These are phyloP conservation scores for Eupithecia pulchellata DNA, from an alignment of 2,888 invertebrate species.

Conservation along the genomic window DNA sequence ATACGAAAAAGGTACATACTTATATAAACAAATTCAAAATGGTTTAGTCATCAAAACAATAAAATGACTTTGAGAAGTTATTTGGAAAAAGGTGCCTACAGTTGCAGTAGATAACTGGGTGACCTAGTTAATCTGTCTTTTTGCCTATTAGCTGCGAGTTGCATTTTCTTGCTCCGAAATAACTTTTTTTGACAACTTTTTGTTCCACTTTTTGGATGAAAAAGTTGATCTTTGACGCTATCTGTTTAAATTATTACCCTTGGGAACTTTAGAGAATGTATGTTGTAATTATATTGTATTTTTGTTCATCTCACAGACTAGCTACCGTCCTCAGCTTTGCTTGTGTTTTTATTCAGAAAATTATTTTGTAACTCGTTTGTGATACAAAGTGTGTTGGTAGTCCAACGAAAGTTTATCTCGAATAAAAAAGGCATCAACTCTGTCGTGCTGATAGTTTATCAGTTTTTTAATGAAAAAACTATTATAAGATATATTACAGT, in stretches of 20 bases:
- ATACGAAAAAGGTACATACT: too few relatives aligned
- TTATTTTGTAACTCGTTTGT: background rate
- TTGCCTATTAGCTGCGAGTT: background rate
- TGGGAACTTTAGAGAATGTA: conserved; percentile 26
- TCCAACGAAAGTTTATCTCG: too few relatives aligned
- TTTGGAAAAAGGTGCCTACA: background rate
- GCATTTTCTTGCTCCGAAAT: conserved; percentile 18
- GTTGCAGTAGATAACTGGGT: background rate
- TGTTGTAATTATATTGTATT: background rate
- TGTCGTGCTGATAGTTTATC: background rate
- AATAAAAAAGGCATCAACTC: background rate
- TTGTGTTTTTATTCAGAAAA: background rate
- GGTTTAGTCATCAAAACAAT: background rate
- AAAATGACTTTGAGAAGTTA: background rate
- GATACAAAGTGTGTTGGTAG: background rate
- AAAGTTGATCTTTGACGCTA: conserved; percentile 49
- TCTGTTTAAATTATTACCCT: conserved; percentile 50
- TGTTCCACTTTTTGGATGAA: conserved; percentile 50
- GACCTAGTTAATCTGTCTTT: background rate
- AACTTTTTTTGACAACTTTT: conserved; percentile 53
- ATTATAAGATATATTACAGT: background rate
- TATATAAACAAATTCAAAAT: too few relatives aligned
- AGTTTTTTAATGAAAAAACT: background rate
- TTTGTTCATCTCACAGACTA: background rate
- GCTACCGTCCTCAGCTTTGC: background rate